Conservation (phyloP, 2,797 vertebrate species). For the Mus caroli region DNA sequence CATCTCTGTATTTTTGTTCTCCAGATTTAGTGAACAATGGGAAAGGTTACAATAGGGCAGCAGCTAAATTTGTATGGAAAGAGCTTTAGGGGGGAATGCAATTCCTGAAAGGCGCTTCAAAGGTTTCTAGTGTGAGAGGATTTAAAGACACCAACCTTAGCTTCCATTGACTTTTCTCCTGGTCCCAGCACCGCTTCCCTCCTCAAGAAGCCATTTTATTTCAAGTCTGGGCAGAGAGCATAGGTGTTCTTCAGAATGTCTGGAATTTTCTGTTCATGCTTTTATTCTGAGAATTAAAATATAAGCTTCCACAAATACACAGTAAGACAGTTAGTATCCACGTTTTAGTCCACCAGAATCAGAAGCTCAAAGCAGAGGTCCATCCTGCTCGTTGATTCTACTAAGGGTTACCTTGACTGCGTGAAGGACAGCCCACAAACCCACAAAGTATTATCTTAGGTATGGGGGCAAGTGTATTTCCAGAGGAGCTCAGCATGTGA, state of each 20-base stretch:
- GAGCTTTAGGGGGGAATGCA: conserved; percentile 53
- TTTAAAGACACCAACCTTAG: conserved; percentile 75
- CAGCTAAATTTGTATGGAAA: conserved; percentile 81
- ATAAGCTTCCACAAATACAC: conserved; percentile 31
- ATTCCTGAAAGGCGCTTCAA: conserved; percentile 74
- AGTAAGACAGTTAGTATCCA: not conserved
- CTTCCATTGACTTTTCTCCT: conserved; percentile 75
- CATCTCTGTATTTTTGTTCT: conserved; percentile 79
- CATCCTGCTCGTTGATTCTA: not conserved
- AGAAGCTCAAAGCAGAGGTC: conserved; percentile 56
- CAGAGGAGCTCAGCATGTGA: not conserved
- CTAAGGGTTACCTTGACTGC: not conserved
- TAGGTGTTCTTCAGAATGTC: conserved; percentile 66
- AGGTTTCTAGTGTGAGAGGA: conserved; percentile 77
- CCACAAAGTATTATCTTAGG: not conserved
- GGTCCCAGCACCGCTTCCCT: conserved; percentile 60
- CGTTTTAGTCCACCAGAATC: conserved; percentile 52
- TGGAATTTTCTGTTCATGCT: conserved; percentile 57
- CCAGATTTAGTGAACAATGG: conserved; percentile 81
- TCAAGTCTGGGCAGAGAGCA: conserved; percentile 56
- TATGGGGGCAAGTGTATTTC: not conserved
- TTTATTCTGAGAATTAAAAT: conserved; percentile 75
- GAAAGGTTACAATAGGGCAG: conserved; percentile 83
- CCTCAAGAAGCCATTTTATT: conserved; percentile 71
- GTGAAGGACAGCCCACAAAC: not conserved